These are phyloP conservation scores for Acanthococcus lagerstroemiae DNA, from an alignment of 2,888 invertebrate genomes.

Conservation along the genomic window DNA sequence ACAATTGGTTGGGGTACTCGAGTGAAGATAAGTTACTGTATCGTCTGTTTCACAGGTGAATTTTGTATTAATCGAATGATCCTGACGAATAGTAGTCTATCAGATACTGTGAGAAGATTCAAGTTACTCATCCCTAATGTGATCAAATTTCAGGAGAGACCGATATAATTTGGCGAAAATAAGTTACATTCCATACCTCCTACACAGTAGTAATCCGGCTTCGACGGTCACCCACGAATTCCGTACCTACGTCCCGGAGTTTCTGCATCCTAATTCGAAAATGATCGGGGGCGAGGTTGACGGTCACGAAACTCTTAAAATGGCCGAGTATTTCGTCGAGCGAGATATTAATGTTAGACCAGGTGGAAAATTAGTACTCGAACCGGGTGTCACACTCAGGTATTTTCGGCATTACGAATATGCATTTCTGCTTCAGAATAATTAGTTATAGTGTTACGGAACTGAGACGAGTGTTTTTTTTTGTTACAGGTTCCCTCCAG, in stretches of 20 bases:
- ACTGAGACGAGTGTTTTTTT: neutral
- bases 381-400: conserved; percentile 73
- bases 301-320: conserved; percentile 69
- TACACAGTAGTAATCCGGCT: conserved; percentile 80
- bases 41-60: conserved; percentile 56
- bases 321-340: conserved; percentile 81
- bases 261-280: conserved; percentile 58
- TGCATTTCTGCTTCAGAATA: neutral
- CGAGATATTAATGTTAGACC: conserved; percentile 85
- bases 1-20: conserved; percentile 80
- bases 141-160: conserved; percentile 63
- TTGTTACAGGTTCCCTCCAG: conserved; percentile 76
- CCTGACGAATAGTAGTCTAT: too few relatives aligned
- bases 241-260: conserved; percentile 67
- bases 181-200: conserved; percentile 77
- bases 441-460: neutral
- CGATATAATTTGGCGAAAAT: conserved; percentile 91
- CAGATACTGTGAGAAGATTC: too few relatives aligned
- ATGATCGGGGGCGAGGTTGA: conserved; percentile 85
- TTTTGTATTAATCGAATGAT: neutral
- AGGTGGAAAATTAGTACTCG: conserved; percentile 78
- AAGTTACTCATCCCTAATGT: too few relatives aligned
- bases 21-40: conserved; percentile 64
- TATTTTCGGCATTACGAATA: conserved; percentile 29
- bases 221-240: conserved; percentile 70